Conservation (phyloP, 2,113 vertebrate species). For the Burhinus bistriatus region DNA sequence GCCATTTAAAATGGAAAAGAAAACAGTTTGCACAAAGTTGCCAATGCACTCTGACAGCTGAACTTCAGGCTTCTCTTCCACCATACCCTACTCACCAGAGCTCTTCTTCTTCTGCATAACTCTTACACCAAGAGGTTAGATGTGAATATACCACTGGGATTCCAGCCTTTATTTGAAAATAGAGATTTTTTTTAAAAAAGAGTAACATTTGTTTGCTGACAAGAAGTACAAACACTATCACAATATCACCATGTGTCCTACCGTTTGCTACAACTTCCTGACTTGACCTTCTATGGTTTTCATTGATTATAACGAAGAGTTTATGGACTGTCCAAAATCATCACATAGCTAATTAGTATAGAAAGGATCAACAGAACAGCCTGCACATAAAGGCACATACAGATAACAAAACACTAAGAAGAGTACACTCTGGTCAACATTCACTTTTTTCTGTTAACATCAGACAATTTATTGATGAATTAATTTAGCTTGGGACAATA, state of each 20-base stretch:
- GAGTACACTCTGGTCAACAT: not conserved
- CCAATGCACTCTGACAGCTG: not conserved
- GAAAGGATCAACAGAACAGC: not conserved
- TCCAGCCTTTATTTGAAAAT: not conserved
- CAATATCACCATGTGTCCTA: not conserved
- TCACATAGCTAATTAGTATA: not conserved
- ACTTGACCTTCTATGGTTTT: not conserved
- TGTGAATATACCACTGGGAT: not conserved
- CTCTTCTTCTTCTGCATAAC: not conserved
- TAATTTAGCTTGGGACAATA: not conserved
- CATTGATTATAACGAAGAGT: not conserved
- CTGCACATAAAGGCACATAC: too few species aligned
- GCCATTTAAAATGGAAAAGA: not conserved
- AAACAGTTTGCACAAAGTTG: not conserved
- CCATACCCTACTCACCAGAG: not conserved
- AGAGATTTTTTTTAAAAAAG: not conserved
- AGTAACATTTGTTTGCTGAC: not conserved
- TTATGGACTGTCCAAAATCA: not conserved
- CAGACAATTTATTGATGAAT: not conserved
- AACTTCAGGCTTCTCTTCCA: not conserved
- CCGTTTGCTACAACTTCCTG: not conserved
- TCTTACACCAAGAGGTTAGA: not conserved
- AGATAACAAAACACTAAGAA: not conserved
- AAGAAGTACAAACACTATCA: not conserved
- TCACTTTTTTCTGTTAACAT: not conserved